phyloP scores from a whole-genome alignment of 2,888 invertebrate genomes.

The Rhimphoctona megacephalus region DNA sequence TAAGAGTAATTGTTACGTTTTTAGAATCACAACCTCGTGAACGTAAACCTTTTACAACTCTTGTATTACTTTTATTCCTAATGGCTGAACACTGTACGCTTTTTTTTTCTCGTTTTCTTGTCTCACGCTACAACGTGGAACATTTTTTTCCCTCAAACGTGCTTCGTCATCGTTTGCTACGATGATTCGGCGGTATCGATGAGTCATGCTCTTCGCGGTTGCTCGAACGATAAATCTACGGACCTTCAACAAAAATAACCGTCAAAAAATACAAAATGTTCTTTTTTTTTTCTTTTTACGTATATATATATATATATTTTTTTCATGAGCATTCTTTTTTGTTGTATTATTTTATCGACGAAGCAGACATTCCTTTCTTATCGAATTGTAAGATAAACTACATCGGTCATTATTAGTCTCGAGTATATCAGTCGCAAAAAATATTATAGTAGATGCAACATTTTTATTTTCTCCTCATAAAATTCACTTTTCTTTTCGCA shows the following conservation, averaged over 20 bases:
- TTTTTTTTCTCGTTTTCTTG: constrained; percentile 11
- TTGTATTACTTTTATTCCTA: constrained; percentile 12
- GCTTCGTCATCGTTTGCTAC: constrained; percentile 44
- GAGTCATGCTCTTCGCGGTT: constrained; percentile 28
- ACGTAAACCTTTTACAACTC: neutral
- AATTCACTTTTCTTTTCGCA: neutral
- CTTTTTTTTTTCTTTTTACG: constrained; percentile 10
- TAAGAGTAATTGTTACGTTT: neutral
- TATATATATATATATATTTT: neutral
- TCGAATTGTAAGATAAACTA: constrained; percentile 27
- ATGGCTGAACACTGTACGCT: neutral
- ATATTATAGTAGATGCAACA: constrained; percentile 11
- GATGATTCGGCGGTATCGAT: constrained; percentile 51
- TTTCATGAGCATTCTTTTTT: neutral
- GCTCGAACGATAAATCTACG: constrained; percentile 39
- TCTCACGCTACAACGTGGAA: constrained; percentile 15
- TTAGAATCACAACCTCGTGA: neutral
- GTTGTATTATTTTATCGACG: neutral
- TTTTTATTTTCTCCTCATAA: constrained; percentile 1
- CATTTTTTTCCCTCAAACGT: constrained; percentile 21
- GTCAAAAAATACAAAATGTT: constrained; percentile 32
- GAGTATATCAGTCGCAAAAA: neutral
- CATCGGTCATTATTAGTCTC: constrained; percentile 2
- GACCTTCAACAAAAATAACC: neutral
- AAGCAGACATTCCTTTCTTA: constrained; percentile 30